Base-by-base conservation (phyloP, 2,797 vertebrate species). In the Phaenicophaeus curvirostris region DNA sequence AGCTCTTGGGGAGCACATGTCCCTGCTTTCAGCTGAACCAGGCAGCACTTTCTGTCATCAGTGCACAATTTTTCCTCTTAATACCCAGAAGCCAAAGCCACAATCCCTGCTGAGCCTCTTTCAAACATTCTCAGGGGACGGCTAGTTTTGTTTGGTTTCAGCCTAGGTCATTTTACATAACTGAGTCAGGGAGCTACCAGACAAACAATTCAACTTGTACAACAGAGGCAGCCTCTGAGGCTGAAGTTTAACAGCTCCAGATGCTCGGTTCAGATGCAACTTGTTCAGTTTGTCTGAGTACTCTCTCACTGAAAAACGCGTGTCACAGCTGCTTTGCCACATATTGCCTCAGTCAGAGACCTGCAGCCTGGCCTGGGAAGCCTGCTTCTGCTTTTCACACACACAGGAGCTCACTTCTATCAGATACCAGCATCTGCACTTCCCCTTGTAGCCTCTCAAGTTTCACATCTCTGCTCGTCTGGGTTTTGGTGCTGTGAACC, bases 101-200 rank as follows among this genome's bases (percentile, higher is more conserved):
- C 89, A 84, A 50, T 72, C 85, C 48, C 10, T 15, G 46, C 67
- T 78, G 86, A 79, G 88, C 93, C 79, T 77, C 57, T 76, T 3
- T 31, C 17, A 50, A 75, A 16, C 21, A 4, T 41, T 66, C 81
- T 53, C 88, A 54, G n/a, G 54, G 78, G n/a, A 86, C 80, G 30
- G 59, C 7, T 87, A 4, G 33, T 81, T 90, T 19, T 9, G 30
- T 55, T 79, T 55, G 77, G 1, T 35, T 93, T 76, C 53, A 85
- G 66, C 51, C 25, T 63, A 39, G 55, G 28, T 15, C 11, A 11
- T 30, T 92, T 89, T 59, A 63, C 0, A 0, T 44, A 57, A 77
- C 39, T 17, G 57, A 62, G 72, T 5, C 28, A 74, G 57, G 53
- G 55, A 89, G 13, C 59, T 44, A 54, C 51, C 81, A 77, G 79